Evolutionary conservation across 2,888 invertebrate genomes (phyloP), one percentile per base, ranked within the genome.

Genomic region (Corythucha ciliata): DNA sequence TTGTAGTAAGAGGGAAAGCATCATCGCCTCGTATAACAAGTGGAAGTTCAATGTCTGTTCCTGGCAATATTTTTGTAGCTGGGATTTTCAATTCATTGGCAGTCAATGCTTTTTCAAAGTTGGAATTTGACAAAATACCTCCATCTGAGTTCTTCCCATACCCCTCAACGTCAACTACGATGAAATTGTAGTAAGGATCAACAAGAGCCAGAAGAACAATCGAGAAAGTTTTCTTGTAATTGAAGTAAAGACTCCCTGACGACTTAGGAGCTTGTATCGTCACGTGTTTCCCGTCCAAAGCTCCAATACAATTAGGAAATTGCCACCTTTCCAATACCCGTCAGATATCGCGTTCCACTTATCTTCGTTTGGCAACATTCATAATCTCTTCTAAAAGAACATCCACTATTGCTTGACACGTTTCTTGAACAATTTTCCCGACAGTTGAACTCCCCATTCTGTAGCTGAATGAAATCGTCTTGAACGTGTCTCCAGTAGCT

Each of bases 81-180:
- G 63, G 63, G 52, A 64, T 59, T 55, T 52, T 50, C 21, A 57
- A 44, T 36, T 24, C 45, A 22, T 48, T 27, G 21, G 33, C 46
- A 18, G 49, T 34, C 37, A 60, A 49, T 52, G 33, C 24, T 53
- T 55, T 52, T 47, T 59, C 62, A 42, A 63, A 47, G 21, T 52
- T 57, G 24, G 60, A 60, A 40, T 52, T 40, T 22, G 42, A 46
- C 52, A 63, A 63, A 39, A 64, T 60, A 22, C 61, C 61, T 25
- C 60, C 61, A 54, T 64, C 64, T 45, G 62, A 62, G 33, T 60
- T 60, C 52, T 56, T 62, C 6, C 63, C 63, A 45, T 60, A 61
- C 20, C 59, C 56, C n/a, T 61, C 64, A 44, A 64, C 53, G 52
- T 65, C 63, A 10, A 63, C 60, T 37, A 54, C 48, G 52, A 61